Conservation (phyloP, 2,888 invertebrate species). For the Sinohyriopsis cumingii region DNA sequence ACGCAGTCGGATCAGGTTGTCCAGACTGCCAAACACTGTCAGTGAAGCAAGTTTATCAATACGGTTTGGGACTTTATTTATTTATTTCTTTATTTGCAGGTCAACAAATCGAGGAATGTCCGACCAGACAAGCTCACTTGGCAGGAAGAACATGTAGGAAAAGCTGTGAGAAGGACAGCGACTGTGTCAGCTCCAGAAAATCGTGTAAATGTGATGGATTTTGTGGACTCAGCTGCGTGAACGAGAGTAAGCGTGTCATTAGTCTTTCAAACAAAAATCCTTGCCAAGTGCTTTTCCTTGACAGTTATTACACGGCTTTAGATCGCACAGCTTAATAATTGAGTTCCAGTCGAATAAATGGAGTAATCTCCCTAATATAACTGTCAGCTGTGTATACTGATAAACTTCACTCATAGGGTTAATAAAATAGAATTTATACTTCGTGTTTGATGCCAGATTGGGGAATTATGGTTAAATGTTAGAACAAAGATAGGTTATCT, state of each 20-base stretch:
- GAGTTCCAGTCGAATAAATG: too few species aligned
- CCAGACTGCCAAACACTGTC: too few species aligned
- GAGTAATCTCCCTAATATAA: too few species aligned
- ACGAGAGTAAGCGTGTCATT: constrained; percentile 83
- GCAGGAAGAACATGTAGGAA: constrained; percentile 74
- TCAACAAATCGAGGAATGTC: constrained; percentile 8
- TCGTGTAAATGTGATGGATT: constrained; percentile 95
- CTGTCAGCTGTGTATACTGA: too few species aligned
- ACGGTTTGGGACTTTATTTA: not conserved
- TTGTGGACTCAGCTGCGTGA: constrained; percentile 98
- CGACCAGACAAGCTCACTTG: constrained; percentile 17
- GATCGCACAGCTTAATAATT: too few species aligned
- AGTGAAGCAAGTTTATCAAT: too few species aligned
- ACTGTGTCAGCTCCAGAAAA: constrained; percentile 97
- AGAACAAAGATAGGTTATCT: too few species aligned
- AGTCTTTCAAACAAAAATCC: not conserved
- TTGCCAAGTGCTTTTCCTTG: not conserved
- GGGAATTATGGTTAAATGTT: too few species aligned
- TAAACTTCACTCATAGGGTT: too few species aligned
- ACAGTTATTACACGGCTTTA: not conserved
- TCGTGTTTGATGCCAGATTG: too few species aligned
- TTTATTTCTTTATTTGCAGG: constrained; percentile 2
- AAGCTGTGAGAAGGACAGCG: constrained; percentile 93
- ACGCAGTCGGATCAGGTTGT: too few species aligned
- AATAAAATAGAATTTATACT: too few species aligned